Evolutionary conservation across 2,113 vertebrate species (phyloP), one percentile per base, ranked within the genome.

Genomic region (Myrmecobius fasciatus): DNA sequence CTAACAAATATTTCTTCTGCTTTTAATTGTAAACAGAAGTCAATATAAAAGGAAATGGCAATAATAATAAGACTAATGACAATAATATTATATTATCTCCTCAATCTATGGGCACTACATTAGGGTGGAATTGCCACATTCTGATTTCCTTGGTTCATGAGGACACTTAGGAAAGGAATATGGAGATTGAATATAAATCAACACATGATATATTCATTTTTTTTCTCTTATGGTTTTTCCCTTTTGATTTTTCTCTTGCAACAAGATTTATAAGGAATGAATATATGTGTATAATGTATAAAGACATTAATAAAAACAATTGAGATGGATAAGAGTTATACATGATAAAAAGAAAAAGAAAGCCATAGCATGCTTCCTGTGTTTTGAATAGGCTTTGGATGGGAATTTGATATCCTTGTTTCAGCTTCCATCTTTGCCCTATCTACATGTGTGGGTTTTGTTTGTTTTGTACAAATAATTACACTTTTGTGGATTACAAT

Each of bases 61-160:
- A 46, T 89, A 89, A 52, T 89, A 46, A 91, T 89, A 93, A 96
- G 56, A 54, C 95, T 96, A 91, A 95, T 92, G 94, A 22, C 90
- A 43, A 96, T 93, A 75, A n/a, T 14, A n/a, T 67, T 67, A 20
- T 75, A 75, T n/a, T 75, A 36, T 93, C 94, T 47, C 46, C 91
- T 28, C 96, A 60, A 95, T 91, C 83, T 93, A 91, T 1, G 95
- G 26, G 94, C 36, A 90, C 53, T 95, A 89, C n/a, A 90, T 92
- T 93, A 20, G 10, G 60, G 92, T 60, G 48, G 92, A 94, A 94
- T 95, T 93, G 94, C 49, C 60, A 93, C 93, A 31, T 10, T 75
- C 96, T 96, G 96, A 98, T 94, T 97, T 92, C 95, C 96, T 97
- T 89, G 48, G 48, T n/a, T 52, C 94, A 91, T 93, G 47, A 94